These are phyloP conservation scores for Smittia sp. DNA, from an alignment of 2,888 invertebrate species.

Conservation along the genomic window DNA sequence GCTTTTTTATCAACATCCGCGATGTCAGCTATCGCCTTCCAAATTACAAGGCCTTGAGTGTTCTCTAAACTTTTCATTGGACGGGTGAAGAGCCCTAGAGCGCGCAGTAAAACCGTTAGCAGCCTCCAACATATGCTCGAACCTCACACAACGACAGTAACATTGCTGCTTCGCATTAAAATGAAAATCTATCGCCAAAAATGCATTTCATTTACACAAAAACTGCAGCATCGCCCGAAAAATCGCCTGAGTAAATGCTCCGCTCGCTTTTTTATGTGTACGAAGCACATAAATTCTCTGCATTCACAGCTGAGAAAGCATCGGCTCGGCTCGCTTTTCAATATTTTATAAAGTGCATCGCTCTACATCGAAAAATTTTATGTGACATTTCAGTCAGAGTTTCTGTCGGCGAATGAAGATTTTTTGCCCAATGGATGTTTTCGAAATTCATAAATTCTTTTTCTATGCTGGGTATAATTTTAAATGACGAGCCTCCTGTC, in stretches of 20 bases:
- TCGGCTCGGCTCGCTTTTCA: background rate
- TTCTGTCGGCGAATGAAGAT: background rate
- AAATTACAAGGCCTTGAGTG: too few species aligned
- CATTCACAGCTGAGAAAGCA: background rate
- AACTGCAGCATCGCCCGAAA: background rate
- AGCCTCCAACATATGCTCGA: too few species aligned
- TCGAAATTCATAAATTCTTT: slow-evolving; percentile 25
- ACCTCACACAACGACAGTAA: too few species aligned
- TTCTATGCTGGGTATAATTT: background rate
- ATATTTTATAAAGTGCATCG: slow-evolving; percentile 6
- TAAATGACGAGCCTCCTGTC: too few species aligned
- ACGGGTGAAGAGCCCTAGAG: too few species aligned
- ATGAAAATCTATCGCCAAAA: slow-evolving; percentile 1
- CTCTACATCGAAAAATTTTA: background rate
- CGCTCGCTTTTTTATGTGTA: background rate
- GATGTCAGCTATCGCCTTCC: too few species aligned
- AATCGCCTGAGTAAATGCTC: background rate
- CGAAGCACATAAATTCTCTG: background rate
- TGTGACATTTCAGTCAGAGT: background rate
- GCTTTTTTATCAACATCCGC: too few species aligned
- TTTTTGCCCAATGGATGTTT: background rate
- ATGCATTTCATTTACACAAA: background rate
- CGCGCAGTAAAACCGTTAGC: too few species aligned
- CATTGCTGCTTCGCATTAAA: too few species aligned
- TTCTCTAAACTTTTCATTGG: too few species aligned